These are phyloP conservation scores for Patella caerulea DNA, from an alignment of 2,888 invertebrate genomes.

Conservation along the genomic window DNA sequence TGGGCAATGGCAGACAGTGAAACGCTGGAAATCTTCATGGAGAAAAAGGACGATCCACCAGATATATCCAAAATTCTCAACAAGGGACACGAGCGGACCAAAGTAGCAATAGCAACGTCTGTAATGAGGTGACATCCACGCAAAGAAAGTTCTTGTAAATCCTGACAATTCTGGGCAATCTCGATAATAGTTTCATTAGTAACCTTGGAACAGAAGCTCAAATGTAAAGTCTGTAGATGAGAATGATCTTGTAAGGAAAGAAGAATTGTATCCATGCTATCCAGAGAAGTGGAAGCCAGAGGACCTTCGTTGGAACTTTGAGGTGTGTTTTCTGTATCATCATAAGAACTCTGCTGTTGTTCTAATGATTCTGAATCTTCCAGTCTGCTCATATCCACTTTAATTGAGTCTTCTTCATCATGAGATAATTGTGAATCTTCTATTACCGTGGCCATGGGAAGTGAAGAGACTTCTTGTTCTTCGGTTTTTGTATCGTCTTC, in stretches of 20 bases:
- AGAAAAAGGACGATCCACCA: conserved; percentile 40
- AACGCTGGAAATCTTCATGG: conserved; percentile 39
- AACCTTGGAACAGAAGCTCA: conserved; percentile 48
- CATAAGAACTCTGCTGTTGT: background rate
- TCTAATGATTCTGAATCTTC: background rate
- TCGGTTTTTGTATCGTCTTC: too few species aligned
- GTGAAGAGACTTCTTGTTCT: too few species aligned
- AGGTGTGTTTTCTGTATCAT: background rate
- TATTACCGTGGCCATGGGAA: too few species aligned
- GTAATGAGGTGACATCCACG: conserved; percentile 46
- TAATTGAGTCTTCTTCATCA: too few species aligned
- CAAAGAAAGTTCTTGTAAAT: conserved; percentile 39
- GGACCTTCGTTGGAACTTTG: background rate
- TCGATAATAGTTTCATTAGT: conserved; percentile 40
- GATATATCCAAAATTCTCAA: conserved; percentile 41
- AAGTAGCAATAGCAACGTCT: conserved; percentile 39
- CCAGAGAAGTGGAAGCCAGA: background rate
- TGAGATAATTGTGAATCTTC: too few species aligned
- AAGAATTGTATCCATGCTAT: background rate
- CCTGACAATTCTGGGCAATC: conserved; percentile 42
- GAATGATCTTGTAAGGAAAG: conserved; percentile 28
- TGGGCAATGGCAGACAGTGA: conserved; percentile 36
- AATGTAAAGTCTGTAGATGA: conserved; percentile 37
- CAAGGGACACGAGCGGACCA: conserved; percentile 38
- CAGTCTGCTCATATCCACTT: too few species aligned